Conservation (phyloP, 2,888 invertebrate species). For the Ormyrus pomaceus region DNA sequence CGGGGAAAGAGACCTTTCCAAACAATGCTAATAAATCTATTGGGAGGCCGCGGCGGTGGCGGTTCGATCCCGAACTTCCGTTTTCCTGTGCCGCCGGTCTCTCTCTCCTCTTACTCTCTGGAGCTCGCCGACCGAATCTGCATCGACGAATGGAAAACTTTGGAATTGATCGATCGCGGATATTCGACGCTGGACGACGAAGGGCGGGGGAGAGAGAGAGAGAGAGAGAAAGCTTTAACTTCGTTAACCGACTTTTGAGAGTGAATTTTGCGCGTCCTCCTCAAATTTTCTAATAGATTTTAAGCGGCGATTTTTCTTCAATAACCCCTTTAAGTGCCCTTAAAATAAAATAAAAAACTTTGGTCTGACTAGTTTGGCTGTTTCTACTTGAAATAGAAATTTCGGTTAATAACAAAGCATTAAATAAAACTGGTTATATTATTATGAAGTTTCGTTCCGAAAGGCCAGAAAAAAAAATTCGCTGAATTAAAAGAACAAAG, state of each 20-base stretch:
- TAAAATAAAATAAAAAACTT: too few species aligned
- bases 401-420: too few species aligned
- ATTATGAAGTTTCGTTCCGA: too few species aligned
- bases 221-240: constrained; percentile 38
- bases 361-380: too few species aligned
- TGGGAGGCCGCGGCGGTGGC: constrained; percentile 38
- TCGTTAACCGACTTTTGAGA: constrained; percentile 34
- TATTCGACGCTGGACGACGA: constrained; percentile 6
- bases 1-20: constrained; percentile 50
- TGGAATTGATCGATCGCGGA: constrained; percentile 53
- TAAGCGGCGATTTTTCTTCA: neutral
- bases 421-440: too few species aligned
- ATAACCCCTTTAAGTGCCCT: neutral
- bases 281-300: constrained; percentile 31
- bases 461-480: neutral
- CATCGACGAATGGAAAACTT: constrained; percentile 56
- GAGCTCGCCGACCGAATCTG: constrained; percentile 33
- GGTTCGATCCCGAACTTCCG: constrained; percentile 51
- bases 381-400: too few species aligned
- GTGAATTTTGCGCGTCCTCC: neutral
- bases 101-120: neutral
- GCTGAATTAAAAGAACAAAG: constrained; percentile 39
- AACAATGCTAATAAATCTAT: constrained; percentile 60
- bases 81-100: constrained; percentile 40
- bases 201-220: neutral